Evolutionary conservation across 2,888 invertebrate species (phyloP).

Genomic region (Aethes cnicana): DNA sequence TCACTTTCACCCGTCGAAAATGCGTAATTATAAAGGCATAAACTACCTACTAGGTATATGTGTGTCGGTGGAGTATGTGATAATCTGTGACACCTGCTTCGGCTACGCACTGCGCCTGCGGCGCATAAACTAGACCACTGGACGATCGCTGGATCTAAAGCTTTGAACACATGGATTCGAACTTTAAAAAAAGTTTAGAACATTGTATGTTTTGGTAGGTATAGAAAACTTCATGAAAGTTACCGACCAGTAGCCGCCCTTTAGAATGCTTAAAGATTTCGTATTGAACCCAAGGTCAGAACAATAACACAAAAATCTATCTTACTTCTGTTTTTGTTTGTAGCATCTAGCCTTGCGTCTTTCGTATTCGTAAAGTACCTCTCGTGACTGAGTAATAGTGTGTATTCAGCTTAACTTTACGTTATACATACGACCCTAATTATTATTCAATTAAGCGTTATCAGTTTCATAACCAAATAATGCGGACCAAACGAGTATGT

Average conservation of each 20-base stretch:
- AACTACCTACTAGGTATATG: conserved; percentile 18
- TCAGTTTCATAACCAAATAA: conserved; percentile 45
- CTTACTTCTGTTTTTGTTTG: too few species aligned
- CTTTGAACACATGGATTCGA: conserved; percentile 9
- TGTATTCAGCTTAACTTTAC: conserved; percentile 5
- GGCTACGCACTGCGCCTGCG: conserved; percentile 36
- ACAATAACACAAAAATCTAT: too few species aligned
- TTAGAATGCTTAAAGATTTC: too few species aligned
- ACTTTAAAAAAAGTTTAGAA: neutral
- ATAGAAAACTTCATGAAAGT: too few species aligned
- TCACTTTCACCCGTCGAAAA: conserved; percentile 62
- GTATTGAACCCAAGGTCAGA: too few species aligned
- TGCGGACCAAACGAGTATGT: conserved; percentile 22
- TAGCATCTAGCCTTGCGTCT: too few species aligned
- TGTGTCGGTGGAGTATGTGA: conserved; percentile 35
- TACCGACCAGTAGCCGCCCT: too few species aligned
- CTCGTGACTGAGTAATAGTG: neutral
- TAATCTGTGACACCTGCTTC: conserved; percentile 50
- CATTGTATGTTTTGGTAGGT: neutral
- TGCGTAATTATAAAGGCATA: conserved; percentile 30
- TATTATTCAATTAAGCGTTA: conserved; percentile 36
- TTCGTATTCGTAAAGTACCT: too few species aligned
- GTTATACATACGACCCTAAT: conserved; percentile 24
- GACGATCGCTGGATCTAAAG: conserved; percentile 23
- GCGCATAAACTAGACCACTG: conserved; percentile 36